Evolutionary conservation across 2,113 vertebrate species (phyloP), one percentile per base, ranked within the genome.

Genomic region (Ibidorhyncha struthersii): DNA sequence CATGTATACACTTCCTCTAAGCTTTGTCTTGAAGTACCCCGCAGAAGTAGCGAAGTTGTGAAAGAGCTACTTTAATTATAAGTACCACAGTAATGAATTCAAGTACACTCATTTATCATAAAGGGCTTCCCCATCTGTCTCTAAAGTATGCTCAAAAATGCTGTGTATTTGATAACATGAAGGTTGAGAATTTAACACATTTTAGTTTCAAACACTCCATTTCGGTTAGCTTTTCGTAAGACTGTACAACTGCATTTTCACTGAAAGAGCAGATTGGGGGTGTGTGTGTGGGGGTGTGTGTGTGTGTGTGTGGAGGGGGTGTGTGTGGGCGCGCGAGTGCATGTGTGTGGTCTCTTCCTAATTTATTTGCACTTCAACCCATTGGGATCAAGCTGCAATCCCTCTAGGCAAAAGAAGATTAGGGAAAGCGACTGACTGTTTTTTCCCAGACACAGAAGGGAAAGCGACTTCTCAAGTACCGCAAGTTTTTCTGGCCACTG

Each of bases 81-180:
- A 98, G 98, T 97, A 97, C 96, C 96, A 85, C 91, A 96, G 96
- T 98, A 98, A 98, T 97, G 97, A 98, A 98, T 98, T 98, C 98
- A 98, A 98, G 98, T 98, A 97, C 96, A 97, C 98, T 98, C 96
- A 92, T 98, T 98, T 98, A 97, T 98, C 97, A 98, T 98, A 98
- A 98, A 98, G 97, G 97, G 96, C 96, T 98, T 98, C 95, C 96
- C 97, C 97, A 98, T 98, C 98, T 98, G 98, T 97, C 97, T 98
- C 98, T 97, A 98, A 98, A 98, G 98, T 96, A 97, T 97, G 97
- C 98, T 98, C 97, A 95, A 97, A 98, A 98, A 98, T 90, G 86
- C 70, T 95, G 93, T 95, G 69, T 98, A 98, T 98, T 98, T 98
- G 97, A 96, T 98, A 98, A 98, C 97, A 98, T 94, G 97, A 97